These are phyloP conservation scores for Patella caerulea DNA, from an alignment of 2,888 invertebrate genomes.

Conservation along the genomic window DNA sequence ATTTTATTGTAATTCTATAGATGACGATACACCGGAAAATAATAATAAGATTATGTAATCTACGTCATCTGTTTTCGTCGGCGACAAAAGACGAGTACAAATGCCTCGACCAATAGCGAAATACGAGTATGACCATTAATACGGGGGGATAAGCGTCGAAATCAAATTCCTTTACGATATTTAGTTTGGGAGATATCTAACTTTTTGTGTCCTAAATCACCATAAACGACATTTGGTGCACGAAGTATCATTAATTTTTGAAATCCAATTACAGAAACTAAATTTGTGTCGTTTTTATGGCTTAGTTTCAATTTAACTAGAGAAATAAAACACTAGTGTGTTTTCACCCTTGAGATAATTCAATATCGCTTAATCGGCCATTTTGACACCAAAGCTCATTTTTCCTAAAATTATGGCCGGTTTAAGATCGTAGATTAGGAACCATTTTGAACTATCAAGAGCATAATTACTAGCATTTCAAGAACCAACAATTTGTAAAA, in stretches of 20 bases:
- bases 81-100: too few species aligned
- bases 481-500: neutral
- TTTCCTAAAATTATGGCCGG: slow-evolving; percentile 1
- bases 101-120: neutral
- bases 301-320: slow-evolving; percentile 8
- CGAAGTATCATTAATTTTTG: slow-evolving; percentile 11
- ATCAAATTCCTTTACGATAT: slow-evolving; percentile 1
- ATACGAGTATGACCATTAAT: neutral
- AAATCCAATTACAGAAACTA: slow-evolving; percentile 13
- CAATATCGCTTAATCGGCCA: slow-evolving; percentile 13
- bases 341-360: slow-evolving; percentile 11
- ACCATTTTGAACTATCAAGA: neutral
- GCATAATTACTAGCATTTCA: slow-evolving; percentile 8
- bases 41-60: slow-evolving; percentile 1
- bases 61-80: neutral
- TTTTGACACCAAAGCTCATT: slow-evolving; percentile 7
- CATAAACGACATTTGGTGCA: slow-evolving; percentile 10
- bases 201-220: slow-evolving; percentile 3
- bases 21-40: too few species aligned
- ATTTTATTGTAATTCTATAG: neutral
- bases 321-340: slow-evolving; percentile 9
- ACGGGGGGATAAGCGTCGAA: neutral
- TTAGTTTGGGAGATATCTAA: neutral
- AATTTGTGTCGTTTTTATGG: slow-evolving; percentile 4
- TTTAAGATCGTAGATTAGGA: slow-evolving; percentile 7